A percentile compares a stretch with the other conserved stretches of the same genome.
These are phyloP conservation scores for Gymnogyps californianus DNA, from an alignment of 2,113 vertebrate genomes.

Conservation along the genomic window DNA sequence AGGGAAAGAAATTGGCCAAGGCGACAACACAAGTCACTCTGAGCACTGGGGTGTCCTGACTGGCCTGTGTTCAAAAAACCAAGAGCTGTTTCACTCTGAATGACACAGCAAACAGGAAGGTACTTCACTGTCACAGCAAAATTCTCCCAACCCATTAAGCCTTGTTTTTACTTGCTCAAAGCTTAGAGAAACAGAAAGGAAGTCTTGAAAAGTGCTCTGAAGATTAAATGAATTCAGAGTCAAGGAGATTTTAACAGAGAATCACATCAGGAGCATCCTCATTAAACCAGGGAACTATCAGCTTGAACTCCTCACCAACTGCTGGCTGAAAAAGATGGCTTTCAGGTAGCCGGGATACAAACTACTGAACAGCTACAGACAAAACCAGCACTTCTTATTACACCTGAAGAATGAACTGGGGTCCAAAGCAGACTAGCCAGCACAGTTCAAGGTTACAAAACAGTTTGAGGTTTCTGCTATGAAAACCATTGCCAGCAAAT, in stretches of 20 bases:
- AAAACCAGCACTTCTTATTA: background rate
- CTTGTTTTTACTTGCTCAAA: background rate
- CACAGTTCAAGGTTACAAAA: background rate
- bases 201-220: background rate
- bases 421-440: background rate
- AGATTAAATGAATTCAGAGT: background rate
- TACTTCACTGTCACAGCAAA: background rate
- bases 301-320: background rate
- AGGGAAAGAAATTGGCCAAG: background rate
- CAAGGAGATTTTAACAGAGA: background rate
- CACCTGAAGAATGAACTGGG: background rate
- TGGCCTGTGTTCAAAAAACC: accelerated
- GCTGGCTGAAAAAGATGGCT: background rate
- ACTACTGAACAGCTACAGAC: background rate
- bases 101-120: background rate
- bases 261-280: background rate
- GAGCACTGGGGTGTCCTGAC: background rate
- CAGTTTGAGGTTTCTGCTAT: background rate
- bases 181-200: background rate
- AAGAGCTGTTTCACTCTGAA: background rate
- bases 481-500: background rate
- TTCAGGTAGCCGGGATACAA: background rate
- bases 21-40: accelerated
- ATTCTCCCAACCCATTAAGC: background rate
- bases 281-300: background rate